Conservation (phyloP, 2,797 vertebrate genomes). For the Eulemur coronatus region DNA sequence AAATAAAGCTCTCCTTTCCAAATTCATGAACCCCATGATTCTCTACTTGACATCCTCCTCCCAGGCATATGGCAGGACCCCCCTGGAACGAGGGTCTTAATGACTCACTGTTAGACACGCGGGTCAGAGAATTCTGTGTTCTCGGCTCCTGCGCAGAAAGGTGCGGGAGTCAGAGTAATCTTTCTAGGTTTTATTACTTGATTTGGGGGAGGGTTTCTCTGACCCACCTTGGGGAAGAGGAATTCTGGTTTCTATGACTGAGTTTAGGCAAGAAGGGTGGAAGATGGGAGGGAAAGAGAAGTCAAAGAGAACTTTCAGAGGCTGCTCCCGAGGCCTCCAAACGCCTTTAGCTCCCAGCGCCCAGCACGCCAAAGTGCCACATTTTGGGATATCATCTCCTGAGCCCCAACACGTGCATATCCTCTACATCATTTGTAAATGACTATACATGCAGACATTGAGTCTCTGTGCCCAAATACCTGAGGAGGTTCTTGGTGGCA, state of each 20-base stretch:
- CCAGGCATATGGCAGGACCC: neutral
- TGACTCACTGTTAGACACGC: neutral
- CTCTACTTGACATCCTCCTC: neutral
- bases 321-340: neutral
- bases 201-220: neutral
- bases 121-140: neutral
- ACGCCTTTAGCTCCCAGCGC: neutral
- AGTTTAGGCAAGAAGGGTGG: neutral
- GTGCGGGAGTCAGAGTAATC: neutral
- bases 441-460: neutral
- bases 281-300: neutral
- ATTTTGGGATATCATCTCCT: too few relatives aligned
- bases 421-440: neutral
- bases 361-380: neutral
- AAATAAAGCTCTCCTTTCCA: neutral
- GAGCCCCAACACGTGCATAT: neutral
- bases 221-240: neutral
- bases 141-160: neutral
- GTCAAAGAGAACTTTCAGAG: neutral
- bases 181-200: neutral
- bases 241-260: neutral
- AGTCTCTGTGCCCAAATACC: neutral
- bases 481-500: fast-evolving
- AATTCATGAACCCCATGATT: neutral
- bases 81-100: neutral